Evolutionary conservation across 1,140 invertebrate genomes (phyloP), one percentile per base, ranked within the genome.

Genomic region (Lepidurus couesii): DNA sequence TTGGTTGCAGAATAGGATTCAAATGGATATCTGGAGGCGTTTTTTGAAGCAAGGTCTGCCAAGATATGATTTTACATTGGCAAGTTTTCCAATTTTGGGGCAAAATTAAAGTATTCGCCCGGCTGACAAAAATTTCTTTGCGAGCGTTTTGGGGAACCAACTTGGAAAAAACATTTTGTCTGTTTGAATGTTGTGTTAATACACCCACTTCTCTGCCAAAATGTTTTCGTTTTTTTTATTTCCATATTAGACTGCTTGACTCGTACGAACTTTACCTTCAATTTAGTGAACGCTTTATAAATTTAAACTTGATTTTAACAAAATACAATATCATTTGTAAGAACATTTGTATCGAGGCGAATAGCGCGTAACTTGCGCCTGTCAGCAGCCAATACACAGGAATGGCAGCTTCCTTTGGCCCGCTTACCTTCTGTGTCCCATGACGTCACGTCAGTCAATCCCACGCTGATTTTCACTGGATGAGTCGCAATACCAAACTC

Each of bases 381-480:
- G 79, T 90, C 87, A 7, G 34, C 4, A 4, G 87, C 88, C 21
- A 91, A 83, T 53, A 91, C 86, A 82, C 89, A 90, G n/a, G 90
- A 2, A 34, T 4, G 2, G 34, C 90, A 24, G 90, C 89, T 83
- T 91, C 90, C 82, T 91, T 91, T 7, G 85, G 84, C 7, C 89
- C 88, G 45, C 45, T 47, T 7, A 65, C 53, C 53, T 0, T 16
- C 1, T 7, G 21, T 65, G 21, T 65, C 53, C 53, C 53, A 65
- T 13, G 53, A 65, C 53, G 53, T 21, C 16, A 65, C 53, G 13
- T 65, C n/a, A 21, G 53, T 65, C 7, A 65, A 13, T 21, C 21
- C n/a, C 53, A n/a, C 53, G 53, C 21, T 65, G 8, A 65, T 65
- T 16, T 65, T 65, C 9, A 65, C 53, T 1, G 53, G 21, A 65